phyloP scores from a whole-genome alignment of 2,113 vertebrate species.

The Sisor rabdophorus region DNA sequence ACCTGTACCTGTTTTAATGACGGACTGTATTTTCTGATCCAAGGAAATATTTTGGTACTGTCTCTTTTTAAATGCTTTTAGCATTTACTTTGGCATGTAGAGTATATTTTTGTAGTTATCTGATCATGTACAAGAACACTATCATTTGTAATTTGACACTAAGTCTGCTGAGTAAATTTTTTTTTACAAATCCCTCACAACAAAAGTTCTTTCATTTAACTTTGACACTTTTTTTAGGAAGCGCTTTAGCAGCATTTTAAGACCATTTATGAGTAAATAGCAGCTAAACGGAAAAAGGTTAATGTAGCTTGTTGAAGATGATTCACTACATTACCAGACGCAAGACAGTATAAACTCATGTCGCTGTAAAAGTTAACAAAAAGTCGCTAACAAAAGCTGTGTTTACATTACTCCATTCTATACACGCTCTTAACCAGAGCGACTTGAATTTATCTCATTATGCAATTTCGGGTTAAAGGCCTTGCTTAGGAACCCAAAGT shows the following conservation, averaged over 20 bases:
- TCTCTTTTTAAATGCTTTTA: constrained; percentile 67
- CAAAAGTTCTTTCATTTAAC: background rate
- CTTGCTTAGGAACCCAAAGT: no score
- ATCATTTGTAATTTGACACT: constrained; percentile 69
- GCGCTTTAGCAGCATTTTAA: no score
- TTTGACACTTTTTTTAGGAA: no score
- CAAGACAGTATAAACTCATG: no score
- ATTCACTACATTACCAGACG: background rate
- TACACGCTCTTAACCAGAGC: no score
- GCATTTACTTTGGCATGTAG: constrained; percentile 60
- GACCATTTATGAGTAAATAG: background rate
- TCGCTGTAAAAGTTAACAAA: no score
- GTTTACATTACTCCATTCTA: no score
- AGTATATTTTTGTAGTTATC: constrained; percentile 78
- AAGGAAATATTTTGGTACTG: constrained; percentile 76
- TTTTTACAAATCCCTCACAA: constrained; percentile 58
- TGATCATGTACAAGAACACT: constrained; percentile 62
- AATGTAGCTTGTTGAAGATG: background rate
- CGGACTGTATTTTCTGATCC: constrained; percentile 72
- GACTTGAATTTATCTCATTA: no score
- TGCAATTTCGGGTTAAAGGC: no score
- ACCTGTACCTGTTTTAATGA: constrained; percentile 70
- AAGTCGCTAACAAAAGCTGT: no score
- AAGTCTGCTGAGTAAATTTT: constrained; percentile 65
- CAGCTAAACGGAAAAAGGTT: background rate